phyloP scores from a whole-genome alignment of 2,797 vertebrate species.

The Sebastes elongatus region DNA sequence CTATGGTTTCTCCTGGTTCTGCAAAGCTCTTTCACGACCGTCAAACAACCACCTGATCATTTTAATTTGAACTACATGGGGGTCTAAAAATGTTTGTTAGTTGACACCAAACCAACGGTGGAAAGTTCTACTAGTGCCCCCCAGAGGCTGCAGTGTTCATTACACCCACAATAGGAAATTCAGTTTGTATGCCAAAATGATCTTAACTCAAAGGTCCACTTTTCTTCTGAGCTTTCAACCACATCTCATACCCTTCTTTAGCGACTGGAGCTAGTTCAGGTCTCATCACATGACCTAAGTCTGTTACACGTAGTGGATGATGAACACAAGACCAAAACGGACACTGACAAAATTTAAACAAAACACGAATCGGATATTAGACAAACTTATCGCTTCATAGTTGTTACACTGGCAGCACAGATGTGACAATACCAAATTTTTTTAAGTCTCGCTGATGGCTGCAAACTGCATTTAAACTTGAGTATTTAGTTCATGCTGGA shows the following conservation, averaged over 20 bases:
- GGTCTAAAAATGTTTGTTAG: neutral
- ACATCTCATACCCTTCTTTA: neutral
- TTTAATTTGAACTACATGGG: neutral
- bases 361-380: neutral
- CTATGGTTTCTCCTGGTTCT: constrained; percentile 22
- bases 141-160: neutral
- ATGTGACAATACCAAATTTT: neutral
- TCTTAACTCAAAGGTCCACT: neutral
- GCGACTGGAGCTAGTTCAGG: neutral
- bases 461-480: constrained; percentile 3
- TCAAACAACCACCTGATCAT: constrained; percentile 19
- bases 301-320: neutral
- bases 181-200: neutral
- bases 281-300: neutral
- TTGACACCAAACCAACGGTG: neutral
- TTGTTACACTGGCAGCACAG: no score
- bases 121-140: neutral
- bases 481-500: neutral
- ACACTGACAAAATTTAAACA: neutral
- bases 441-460: neutral
- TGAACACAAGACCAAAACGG: neutral
- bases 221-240: neutral
- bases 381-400: neutral
- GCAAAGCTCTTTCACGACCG: neutral
- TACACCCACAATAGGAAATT: neutral